Conservation (phyloP, 1,140 invertebrate species). For the Drosophila simulans region DNA sequence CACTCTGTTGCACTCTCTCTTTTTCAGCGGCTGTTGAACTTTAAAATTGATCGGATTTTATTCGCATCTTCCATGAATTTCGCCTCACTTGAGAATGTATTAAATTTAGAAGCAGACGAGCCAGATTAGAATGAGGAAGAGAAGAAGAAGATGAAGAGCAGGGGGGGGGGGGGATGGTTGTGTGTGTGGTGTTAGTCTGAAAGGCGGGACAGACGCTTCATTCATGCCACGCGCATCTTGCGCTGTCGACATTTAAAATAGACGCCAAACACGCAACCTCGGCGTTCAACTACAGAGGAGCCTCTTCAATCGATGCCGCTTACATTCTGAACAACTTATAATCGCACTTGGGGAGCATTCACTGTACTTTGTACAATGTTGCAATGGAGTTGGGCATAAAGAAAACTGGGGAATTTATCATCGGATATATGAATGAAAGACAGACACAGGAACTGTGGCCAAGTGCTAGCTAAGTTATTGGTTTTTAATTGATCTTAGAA, state of each 20-base stretch:
- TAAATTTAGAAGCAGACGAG: conserved; percentile 58
- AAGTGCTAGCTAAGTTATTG: conserved; percentile 12
- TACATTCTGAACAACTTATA: neutral
- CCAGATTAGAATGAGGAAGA: conserved; percentile 20
- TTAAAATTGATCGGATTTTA: conserved; percentile 63
- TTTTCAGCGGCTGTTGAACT: conserved; percentile 67
- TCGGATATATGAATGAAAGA: conserved; percentile 26
- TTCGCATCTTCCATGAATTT: conserved; percentile 30
- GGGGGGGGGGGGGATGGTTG: too few species aligned
- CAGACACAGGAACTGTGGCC: neutral
- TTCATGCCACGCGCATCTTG: conserved; percentile 58
- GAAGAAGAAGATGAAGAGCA: neutral
- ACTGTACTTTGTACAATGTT: conserved; percentile 9
- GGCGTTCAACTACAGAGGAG: conserved; percentile 11
- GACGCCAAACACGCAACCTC: conserved; percentile 29
- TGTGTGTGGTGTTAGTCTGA: neutral
- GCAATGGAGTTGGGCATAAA: neutral
- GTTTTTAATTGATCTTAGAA: neutral
- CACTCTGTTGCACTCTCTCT: conserved; percentile 1
- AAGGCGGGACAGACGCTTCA: conserved; percentile 35
- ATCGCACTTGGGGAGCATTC: neutral
- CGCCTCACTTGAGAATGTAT: conserved; percentile 56
- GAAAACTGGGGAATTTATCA: neutral
- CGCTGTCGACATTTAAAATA: conserved; percentile 67
- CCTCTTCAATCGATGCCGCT: neutral